Percentiles rank a stretch among this genome's conserved stretches.
Evolutionary conservation across 2,113 vertebrate species (phyloP).

Genomic region (Parotia lawesii): DNA sequence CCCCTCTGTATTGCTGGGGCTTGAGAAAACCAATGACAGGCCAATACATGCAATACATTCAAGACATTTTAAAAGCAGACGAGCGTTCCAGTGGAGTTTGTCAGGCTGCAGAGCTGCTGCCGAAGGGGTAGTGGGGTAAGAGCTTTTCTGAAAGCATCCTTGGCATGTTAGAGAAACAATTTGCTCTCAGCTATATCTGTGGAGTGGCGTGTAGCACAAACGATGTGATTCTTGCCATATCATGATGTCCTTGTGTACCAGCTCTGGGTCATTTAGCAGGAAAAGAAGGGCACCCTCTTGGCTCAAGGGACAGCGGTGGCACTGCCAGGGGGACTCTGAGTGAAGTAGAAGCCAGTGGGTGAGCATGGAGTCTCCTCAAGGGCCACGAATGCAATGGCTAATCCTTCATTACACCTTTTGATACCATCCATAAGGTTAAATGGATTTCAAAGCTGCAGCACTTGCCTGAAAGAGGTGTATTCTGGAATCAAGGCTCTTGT

Average conservation of each 20-base stretch:
- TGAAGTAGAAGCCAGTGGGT: rapidly evolving
- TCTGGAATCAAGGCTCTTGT: not conserved
- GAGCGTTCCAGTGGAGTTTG: not conserved
- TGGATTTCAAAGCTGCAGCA: not conserved
- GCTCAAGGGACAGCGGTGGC: not conserved
- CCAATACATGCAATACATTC: not conserved
- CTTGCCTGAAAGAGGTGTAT: not conserved
- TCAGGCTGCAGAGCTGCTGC: not conserved
- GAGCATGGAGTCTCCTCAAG: not conserved
- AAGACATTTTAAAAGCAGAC: not conserved
- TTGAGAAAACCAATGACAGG: not conserved
- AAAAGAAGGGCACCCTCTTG: not conserved
- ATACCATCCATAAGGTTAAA: not conserved
- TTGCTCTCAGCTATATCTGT: not conserved
- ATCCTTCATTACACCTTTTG: not conserved
- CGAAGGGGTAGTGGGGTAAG: not conserved
- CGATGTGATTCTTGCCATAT: rapidly evolving
- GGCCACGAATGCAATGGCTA: not conserved
- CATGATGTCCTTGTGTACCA: not conserved
- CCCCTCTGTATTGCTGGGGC: not conserved
- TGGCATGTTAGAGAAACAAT: not conserved
- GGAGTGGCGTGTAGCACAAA: not conserved
- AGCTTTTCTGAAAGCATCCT: not conserved
- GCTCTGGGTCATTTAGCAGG: rapidly evolving
- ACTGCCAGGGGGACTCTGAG: not conserved